Percentiles rank a stretch among this genome's conserved stretches.
These are phyloP conservation scores for Drosophila albomicans DNA, from an alignment of 1,140 invertebrate genomes.

Conservation along the genomic window DNA sequence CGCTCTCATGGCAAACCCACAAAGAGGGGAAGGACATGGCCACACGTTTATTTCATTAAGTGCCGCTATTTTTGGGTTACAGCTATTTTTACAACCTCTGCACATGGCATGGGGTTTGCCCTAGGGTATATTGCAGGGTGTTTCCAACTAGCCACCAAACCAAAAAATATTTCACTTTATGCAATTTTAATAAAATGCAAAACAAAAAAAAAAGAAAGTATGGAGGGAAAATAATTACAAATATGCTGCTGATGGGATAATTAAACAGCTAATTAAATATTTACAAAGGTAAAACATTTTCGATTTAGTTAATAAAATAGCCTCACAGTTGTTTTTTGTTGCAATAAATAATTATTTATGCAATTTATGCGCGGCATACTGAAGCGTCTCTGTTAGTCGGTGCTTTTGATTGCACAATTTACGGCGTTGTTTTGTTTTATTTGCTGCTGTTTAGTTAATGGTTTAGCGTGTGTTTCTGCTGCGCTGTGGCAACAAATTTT, in stretches of 20 bases:
- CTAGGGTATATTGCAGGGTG: neutral
- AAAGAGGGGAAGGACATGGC: neutral
- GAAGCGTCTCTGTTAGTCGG: slow-evolving; percentile 19
- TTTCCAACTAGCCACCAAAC: neutral
- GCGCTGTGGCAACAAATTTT: slow-evolving; percentile 69
- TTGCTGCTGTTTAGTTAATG: slow-evolving; percentile 78
- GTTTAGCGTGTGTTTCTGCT: slow-evolving; percentile 75
- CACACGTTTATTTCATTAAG: slow-evolving; percentile 72
- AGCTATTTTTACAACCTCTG: slow-evolving; percentile 58
- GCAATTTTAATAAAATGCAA: neutral
- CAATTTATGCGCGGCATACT: too few relatives aligned
- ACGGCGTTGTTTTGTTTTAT: slow-evolving; percentile 63
- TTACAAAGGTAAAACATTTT: neutral
- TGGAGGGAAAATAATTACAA: neutral
- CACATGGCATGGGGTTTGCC: slow-evolving; percentile 37
- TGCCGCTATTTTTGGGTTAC: slow-evolving; percentile 72
- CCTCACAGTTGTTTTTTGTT: too few relatives aligned
- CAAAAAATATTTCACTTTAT: neutral
- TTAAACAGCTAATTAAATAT: neutral
- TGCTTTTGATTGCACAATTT: slow-evolving; percentile 14
- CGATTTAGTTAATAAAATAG: too few relatives aligned
- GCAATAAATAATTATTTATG: too few relatives aligned
- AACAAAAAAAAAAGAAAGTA: neutral
- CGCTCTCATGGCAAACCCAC: neutral
- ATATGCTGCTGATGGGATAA: neutral